Evolutionary conservation across 2,888 invertebrate genomes (phyloP).

Genomic region (Hirtodrosophila cameraria): DNA sequence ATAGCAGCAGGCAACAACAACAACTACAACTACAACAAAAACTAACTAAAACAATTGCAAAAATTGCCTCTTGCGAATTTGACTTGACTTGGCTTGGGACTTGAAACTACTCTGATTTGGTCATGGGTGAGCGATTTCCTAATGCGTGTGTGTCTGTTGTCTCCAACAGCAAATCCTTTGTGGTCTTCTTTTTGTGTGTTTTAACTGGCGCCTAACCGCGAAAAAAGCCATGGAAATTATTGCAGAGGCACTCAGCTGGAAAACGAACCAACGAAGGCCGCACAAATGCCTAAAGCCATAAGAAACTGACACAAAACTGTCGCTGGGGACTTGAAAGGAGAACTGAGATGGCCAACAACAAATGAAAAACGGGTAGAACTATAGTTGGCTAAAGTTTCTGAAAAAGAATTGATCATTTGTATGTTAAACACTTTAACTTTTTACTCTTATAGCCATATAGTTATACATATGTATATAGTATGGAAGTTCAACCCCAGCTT

Average conservation of each 20-base stretch:
- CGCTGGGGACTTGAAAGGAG: not conserved
- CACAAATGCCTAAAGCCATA: constrained; percentile 10
- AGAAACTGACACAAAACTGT: constrained; percentile 3
- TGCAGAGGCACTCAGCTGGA: constrained; percentile 57
- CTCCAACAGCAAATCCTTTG: constrained; percentile 15
- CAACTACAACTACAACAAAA: constrained; percentile 30
- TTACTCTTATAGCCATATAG: no score
- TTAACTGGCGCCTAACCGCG: constrained; percentile 20
- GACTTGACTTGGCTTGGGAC: constrained; percentile 1
- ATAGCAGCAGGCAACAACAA: constrained; percentile 13
- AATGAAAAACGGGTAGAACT: not conserved
- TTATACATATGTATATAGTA: no score
- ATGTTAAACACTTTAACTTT: not conserved
- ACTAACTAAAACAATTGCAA: constrained; percentile 50
- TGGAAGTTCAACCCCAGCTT: constrained; percentile 41
- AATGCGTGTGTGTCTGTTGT: constrained; percentile 36
- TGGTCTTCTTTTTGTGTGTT: not conserved
- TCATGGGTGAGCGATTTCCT: constrained; percentile 25
- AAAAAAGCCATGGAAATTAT: constrained; percentile 38
- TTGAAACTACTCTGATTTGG: constrained; percentile 8
- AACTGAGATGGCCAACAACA: not conserved
- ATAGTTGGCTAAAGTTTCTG: not conserved
- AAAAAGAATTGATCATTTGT: no score
- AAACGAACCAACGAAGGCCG: constrained; percentile 39
- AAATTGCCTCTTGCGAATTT: constrained; percentile 47